Evolutionary conservation across 2,888 invertebrate genomes (phyloP).

Genomic region (Ornithoptera priamus): DNA sequence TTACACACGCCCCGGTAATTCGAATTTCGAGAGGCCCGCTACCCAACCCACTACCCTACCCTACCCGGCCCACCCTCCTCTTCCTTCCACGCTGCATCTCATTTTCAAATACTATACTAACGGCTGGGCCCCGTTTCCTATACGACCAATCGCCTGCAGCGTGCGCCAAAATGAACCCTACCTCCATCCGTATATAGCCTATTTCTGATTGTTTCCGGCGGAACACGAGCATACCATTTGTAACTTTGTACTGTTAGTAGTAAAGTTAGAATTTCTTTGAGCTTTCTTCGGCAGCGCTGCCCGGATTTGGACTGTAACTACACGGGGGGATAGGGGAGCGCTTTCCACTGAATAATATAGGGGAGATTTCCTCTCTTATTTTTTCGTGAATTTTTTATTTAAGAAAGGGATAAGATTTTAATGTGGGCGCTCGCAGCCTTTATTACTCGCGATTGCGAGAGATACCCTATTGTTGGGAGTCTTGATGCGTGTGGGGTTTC

Average conservation of each 20-base stretch:
- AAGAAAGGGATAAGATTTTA: conserved; percentile 81
- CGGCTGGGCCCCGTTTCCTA: conserved; percentile 60
- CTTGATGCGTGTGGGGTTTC: conserved; percentile 75
- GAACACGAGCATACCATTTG: conserved; percentile 56
- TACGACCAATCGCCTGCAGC: conserved; percentile 45
- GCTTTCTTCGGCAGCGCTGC: conserved; percentile 46
- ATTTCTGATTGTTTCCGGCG: conserved; percentile 39
- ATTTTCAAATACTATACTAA: conserved; percentile 74
- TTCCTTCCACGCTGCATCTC: conserved; percentile 72
- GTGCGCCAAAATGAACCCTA: conserved; percentile 59
- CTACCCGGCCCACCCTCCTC: conserved; percentile 42
- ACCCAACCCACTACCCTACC: conserved; percentile 31
- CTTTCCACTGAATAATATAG: conserved; percentile 72
- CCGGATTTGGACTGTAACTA: conserved; percentile 43
- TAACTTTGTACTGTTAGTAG: conserved; percentile 59
- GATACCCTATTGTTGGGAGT: conserved; percentile 70
- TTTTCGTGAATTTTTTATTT: conserved; percentile 81
- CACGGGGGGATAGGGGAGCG: conserved; percentile 49
- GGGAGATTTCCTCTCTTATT: conserved; percentile 74
- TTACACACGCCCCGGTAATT: conserved; percentile 79
- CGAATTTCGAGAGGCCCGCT: conserved; percentile 71
- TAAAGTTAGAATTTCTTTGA: conserved; percentile 71
- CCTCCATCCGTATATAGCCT: conserved; percentile 43
- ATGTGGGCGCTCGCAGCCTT: conserved; percentile 74
- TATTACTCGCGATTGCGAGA: conserved; percentile 75